Evolutionary conservation across 1,140 invertebrate species (phyloP), one percentile per base, ranked within the genome.

Genomic region (Heterodera carotae): DNA sequence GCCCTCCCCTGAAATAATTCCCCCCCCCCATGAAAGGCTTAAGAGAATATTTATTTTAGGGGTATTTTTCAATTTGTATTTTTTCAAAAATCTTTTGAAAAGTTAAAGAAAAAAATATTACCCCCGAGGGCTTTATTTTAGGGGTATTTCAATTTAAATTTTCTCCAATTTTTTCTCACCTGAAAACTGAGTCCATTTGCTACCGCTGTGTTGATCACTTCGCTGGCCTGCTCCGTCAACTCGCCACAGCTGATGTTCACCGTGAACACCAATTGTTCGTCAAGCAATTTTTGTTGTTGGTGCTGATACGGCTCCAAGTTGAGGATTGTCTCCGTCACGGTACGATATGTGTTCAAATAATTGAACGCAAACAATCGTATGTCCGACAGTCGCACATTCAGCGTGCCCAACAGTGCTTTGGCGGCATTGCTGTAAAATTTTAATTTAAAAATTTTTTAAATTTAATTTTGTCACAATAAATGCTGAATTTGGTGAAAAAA

Each of bases 341-440:
- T 68, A 18, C 77, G 77, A 31, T 78, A 78, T 4, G 25, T 64
- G 33, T 75, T 33, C 60, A 78, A 33, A 78, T 78, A 78, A 27
- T 48, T 39, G 33, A 56, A 53, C 69, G 77, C 22, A 43, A 78
- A 76, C n/a, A 78, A 39, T 25, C 77, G 75, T 0, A 78, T 56
- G 43, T 78, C 69, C n/a, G 33, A 22, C 33, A 34, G 72, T 29
- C n/a, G 43, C 25, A 64, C 64, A 33, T 64, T 62, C 59, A 74
- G 53, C 27, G 31, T 74, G 59, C 18, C 33, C 62, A 74, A 34
- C 25, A 74, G 59, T 18, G 6, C 22, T 18, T 62, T 27, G 10
- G 64, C 64, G 36, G 25, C 22, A 56, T 62, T 56, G 33, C 72
- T 15, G 70, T 60, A 18, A 25, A 31, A 59, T 43, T 43, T 43